A percentile compares a stretch with the other conserved stretches of the same genome.
phyloP scores from a whole-genome alignment of 2,113 vertebrate species.

The Calyptomena viridis region DNA sequence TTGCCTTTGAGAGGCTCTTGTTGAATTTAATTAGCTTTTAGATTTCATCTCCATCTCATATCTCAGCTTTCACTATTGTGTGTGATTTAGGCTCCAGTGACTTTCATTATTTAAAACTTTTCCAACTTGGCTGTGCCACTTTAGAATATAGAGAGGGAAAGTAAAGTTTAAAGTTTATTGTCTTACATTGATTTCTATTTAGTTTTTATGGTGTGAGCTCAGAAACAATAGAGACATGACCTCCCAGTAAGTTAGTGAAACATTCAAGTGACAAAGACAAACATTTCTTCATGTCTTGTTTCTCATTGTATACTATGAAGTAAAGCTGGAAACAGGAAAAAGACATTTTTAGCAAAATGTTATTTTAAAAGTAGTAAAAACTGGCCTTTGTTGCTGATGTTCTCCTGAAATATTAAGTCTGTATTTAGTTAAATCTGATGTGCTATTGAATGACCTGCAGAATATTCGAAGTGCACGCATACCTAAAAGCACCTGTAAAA shows the following conservation, averaged over 20 bases:
- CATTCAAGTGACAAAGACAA: constrained; percentile 51
- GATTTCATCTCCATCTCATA: constrained; percentile 68
- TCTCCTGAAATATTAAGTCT: neutral
- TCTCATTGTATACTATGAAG: constrained; percentile 26
- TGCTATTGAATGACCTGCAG: neutral
- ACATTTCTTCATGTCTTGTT: constrained; percentile 39
- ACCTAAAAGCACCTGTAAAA: neutral
- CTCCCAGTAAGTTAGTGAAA: constrained; percentile 17
- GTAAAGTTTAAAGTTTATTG: constrained; percentile 38
- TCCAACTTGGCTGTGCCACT: constrained; percentile 15
- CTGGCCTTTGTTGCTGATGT: neutral
- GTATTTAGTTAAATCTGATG: neutral
- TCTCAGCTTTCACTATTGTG: constrained; percentile 67
- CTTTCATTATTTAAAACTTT: constrained; percentile 71
- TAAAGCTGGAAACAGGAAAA: constrained; percentile 56
- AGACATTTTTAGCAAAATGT: neutral
- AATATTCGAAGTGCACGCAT: neutral
- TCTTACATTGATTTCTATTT: constrained; percentile 60
- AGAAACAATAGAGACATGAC: constrained; percentile 27
- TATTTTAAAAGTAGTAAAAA: neutral
- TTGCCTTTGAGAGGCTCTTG: constrained; percentile 67
- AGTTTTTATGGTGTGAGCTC: constrained; percentile 46
- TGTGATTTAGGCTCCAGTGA: constrained; percentile 68
- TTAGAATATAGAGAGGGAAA: constrained; percentile 4
- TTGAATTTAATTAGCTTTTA: constrained; percentile 78